Conservation (phyloP, 2,113 vertebrate species). For the Laticauda colubrina region DNA sequence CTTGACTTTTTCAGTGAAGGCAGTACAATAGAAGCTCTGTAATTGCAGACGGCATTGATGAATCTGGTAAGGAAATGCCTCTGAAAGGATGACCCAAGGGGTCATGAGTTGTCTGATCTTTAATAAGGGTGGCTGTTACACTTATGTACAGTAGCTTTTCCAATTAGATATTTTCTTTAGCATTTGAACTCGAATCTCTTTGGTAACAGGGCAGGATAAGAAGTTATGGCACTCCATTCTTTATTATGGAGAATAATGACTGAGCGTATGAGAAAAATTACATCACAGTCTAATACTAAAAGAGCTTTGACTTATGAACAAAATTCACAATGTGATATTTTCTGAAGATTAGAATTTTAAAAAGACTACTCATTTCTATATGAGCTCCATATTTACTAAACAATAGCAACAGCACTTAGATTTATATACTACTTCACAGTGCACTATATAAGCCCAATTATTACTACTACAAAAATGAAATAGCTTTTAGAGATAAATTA, state of each 20-base stretch:
- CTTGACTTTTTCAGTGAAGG: no score
- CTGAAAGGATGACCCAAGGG: background rate
- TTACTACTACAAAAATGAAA: background rate
- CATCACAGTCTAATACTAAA: background rate
- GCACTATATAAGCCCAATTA: background rate
- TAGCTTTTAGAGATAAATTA: background rate
- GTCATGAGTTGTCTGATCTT: background rate
- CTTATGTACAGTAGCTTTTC: background rate
- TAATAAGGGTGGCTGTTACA: background rate
- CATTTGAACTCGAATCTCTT: background rate
- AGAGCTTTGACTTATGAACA: background rate
- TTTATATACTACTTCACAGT: no score
- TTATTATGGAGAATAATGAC: background rate
- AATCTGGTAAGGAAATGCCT: background rate
- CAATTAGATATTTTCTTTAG: background rate
- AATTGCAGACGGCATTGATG: background rate
- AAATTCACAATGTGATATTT: background rate
- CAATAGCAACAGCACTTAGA: no score
- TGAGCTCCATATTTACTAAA: background rate
- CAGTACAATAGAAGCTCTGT: background rate
- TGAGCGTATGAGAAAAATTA: background rate
- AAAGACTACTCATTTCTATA: background rate
- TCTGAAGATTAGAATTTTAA: background rate
- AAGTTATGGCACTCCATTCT: background rate
- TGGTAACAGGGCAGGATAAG: background rate